phyloP scores from a whole-genome alignment of 2,888 invertebrate species.

The Limnephilus rhombicus region DNA sequence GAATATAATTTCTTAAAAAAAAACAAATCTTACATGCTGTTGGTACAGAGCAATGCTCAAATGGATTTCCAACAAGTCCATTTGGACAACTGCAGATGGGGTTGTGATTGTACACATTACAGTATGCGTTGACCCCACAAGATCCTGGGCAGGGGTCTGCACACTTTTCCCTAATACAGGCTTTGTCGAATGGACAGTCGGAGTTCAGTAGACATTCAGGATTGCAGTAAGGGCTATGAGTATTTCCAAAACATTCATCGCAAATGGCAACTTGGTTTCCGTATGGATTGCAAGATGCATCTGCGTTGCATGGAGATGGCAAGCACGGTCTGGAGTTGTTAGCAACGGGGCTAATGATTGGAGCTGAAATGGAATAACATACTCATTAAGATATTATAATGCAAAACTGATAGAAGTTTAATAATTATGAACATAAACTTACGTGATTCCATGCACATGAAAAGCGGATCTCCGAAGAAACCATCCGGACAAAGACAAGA shows the following conservation, averaged over 20 bases:
- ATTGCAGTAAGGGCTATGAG: conserved; percentile 85
- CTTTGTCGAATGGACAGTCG: conserved; percentile 87
- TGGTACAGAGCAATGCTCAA: conserved; percentile 83
- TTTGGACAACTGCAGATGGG: conserved; percentile 85
- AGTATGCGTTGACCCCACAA: conserved; percentile 86
- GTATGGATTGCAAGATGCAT: conserved; percentile 83
- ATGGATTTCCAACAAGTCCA: conserved; percentile 86
- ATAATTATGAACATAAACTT: conserved; percentile 68
- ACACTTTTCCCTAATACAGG: conserved; percentile 86
- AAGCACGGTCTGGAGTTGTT: conserved; percentile 84
- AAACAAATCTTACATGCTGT: conserved; percentile 74
- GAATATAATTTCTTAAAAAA: conserved; percentile 9
- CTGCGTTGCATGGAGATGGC: conserved; percentile 87
- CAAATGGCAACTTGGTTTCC: conserved; percentile 88
- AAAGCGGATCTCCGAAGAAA: conserved; percentile 88
- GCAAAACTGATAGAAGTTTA: conserved; percentile 27
- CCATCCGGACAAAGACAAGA: conserved; percentile 88
- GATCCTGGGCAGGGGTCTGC: conserved; percentile 88
- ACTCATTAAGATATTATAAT: background rate
- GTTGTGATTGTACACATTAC: conserved; percentile 83
- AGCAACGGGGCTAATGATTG: conserved; percentile 76
- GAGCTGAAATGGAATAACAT: conserved; percentile 68
- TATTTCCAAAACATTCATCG: conserved; percentile 84
- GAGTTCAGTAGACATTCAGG: conserved; percentile 90
- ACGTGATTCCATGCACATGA: conserved; percentile 82